Percentiles rank a stretch among this genome's conserved stretches.
Conservation (phyloP, 2,888 invertebrate species). For the Hypomecis atomaria region DNA sequence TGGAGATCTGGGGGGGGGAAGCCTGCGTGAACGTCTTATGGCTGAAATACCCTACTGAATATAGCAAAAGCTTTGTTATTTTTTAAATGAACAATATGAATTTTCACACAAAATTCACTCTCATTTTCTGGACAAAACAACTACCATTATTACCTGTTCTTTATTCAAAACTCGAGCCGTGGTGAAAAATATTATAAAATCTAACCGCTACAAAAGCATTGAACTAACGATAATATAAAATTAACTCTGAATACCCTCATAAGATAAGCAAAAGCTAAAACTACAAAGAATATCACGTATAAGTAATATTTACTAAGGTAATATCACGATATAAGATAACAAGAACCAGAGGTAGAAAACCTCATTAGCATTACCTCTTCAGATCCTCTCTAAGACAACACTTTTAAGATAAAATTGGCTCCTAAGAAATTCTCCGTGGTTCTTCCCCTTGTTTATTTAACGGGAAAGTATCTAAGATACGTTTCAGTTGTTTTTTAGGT, state of each 20-base stretch:
- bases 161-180: no score
- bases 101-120: no score
- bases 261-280: neutral
- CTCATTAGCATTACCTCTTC: constrained; percentile 25
- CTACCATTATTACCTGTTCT: no score
- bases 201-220: no score
- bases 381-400: constrained; percentile 21
- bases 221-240: no score
- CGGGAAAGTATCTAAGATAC: neutral
- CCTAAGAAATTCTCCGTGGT: neutral
- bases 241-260: neutral
- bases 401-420: constrained; percentile 13
- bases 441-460: constrained; percentile 10
- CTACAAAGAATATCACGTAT: neutral
- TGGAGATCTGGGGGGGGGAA: no score
- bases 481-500: neutral
- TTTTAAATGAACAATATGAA: no score
- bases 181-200: no score
- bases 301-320: neutral
- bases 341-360: constrained; percentile 1
- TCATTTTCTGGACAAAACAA: no score
- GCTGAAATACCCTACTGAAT: no score
- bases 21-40: no score
- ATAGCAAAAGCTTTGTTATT: no score
- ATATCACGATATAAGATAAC: constrained; percentile 16